A percentile compares a stretch with the other conserved stretches of the same genome.
Evolutionary conservation across 2,113 vertebrate genomes (phyloP).

Genomic region (Dromas ardeola): DNA sequence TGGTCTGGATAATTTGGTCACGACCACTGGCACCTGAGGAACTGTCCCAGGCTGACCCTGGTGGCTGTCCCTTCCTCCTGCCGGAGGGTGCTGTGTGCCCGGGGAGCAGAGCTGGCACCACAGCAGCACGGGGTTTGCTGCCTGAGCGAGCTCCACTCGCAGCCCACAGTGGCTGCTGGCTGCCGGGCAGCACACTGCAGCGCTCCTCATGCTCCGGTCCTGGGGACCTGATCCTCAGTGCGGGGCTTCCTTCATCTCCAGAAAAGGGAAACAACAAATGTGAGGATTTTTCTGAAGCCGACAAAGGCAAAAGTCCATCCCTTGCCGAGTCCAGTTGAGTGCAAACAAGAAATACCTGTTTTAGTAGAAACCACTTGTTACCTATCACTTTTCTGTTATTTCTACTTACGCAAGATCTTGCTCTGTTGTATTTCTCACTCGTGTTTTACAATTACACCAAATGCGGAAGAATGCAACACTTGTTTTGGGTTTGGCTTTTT

Average conservation of each 20-base stretch:
- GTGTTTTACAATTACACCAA: background rate
- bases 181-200: background rate
- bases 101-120: background rate
- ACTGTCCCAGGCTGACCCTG: constrained; percentile 3
- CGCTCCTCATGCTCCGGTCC: accelerated
- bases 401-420: accelerated
- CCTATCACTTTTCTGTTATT: background rate
- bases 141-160: background rate
- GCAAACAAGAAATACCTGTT: background rate
- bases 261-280: background rate
- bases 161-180: background rate
- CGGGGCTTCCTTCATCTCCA: background rate
- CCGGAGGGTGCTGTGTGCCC: background rate
- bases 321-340: background rate
- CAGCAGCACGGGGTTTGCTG: background rate
- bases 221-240: background rate
- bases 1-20: background rate
- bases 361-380: background rate
- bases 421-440: background rate
- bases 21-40: background rate
- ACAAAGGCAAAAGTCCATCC: background rate
- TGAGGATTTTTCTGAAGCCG: background rate
- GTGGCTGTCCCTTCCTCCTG: background rate
- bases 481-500: background rate
- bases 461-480: background rate